Evolutionary conservation across 2,797 vertebrate genomes (phyloP).

Genomic region (Enteromius trimaculatus): DNA sequence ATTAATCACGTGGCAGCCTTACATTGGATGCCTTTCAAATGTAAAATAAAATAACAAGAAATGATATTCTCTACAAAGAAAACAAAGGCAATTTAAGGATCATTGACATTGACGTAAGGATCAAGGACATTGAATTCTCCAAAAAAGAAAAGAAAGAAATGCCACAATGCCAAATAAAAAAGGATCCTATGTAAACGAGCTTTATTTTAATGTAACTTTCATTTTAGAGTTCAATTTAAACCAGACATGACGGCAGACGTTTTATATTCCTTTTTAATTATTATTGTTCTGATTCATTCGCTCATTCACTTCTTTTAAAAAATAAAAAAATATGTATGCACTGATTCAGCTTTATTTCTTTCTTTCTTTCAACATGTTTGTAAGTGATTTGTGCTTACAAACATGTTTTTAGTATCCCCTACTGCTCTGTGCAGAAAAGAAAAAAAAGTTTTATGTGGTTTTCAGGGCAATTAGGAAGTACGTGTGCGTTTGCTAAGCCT

Average conservation of each 20-base stretch:
- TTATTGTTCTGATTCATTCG: background rate
- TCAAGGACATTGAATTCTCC: background rate
- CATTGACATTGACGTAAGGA: too few relatives aligned
- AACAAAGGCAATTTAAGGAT: background rate
- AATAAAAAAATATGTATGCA: too few relatives aligned
- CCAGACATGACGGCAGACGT: background rate
- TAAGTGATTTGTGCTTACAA: slow-evolving; percentile 13
- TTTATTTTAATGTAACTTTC: background rate
- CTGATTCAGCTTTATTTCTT: too few relatives aligned
- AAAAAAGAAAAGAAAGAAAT: background rate
- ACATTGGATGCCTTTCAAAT: background rate
- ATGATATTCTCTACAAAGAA: background rate
- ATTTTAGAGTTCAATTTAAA: background rate
- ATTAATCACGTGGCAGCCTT: too few relatives aligned
- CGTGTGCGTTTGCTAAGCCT: slow-evolving; percentile 35
- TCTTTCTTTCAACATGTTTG: background rate
- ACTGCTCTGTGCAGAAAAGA: background rate
- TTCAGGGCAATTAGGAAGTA: slow-evolving; percentile 17
- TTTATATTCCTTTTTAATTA: background rate
- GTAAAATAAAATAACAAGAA: background rate
- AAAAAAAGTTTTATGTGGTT: slow-evolving; percentile 9
- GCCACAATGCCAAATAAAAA: background rate
- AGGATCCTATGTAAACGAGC: background rate
- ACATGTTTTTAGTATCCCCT: background rate
- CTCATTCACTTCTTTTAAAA: too few relatives aligned